Percentiles rank a stretch among this genome's conserved stretches.
phyloP scores from a whole-genome alignment of 1,140 invertebrate genomes.

The silkworm (Bombyx mori) region DNA sequence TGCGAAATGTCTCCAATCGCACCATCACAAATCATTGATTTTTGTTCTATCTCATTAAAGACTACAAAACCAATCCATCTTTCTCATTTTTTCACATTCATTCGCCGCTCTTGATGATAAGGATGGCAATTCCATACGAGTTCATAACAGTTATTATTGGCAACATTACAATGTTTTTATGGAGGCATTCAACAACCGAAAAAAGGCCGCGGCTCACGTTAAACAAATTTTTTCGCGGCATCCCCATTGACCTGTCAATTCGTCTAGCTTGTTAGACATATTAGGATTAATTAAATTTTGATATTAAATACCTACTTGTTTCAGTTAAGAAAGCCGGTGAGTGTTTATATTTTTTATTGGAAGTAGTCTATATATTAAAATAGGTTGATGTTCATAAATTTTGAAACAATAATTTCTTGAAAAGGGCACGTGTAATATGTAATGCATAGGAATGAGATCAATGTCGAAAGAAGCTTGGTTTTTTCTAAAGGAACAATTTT shows the following conservation, averaged over 20 bases:
- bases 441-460: too few relatives aligned
- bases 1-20: not conserved
- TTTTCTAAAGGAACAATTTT: too few relatives aligned
- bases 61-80: not conserved
- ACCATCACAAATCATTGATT: slow-evolving; percentile 6
- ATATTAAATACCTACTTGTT: not conserved
- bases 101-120: not conserved
- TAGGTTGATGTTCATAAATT: too few relatives aligned
- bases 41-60: not conserved
- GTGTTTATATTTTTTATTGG: not conserved
- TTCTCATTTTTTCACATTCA: slow-evolving; percentile 5
- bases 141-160: slow-evolving; percentile 8
- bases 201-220: slow-evolving; percentile 1
- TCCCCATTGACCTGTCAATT: slow-evolving; percentile 8
- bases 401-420: too few relatives aligned
- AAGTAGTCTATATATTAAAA: too few relatives aligned
- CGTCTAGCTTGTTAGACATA: slow-evolving; percentile 1
- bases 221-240: slow-evolving; percentile 10
- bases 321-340: slow-evolving; percentile 1
- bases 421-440: too few relatives aligned
- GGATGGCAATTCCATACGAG: slow-evolving; percentile 9
- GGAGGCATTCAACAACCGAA: slow-evolving; percentile 3
- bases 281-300: not conserved
- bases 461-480: too few relatives aligned
- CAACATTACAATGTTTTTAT: slow-evolving; percentile 10